Evolutionary conservation across 2,888 invertebrate genomes (phyloP).

Genomic region (Desoria tigrina): DNA sequence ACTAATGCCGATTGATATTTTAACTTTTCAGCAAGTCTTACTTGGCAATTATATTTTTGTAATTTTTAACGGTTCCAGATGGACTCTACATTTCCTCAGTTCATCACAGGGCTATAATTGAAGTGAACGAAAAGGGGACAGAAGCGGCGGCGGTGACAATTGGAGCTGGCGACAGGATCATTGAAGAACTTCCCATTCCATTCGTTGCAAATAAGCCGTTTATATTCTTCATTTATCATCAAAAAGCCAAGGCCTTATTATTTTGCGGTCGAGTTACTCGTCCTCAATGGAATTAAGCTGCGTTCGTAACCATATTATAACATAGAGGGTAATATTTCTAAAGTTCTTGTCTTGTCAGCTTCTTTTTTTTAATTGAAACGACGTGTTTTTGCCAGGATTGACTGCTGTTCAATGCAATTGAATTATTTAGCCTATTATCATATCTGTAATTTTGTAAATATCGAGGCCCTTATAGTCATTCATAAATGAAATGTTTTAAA

Average conservation of each 20-base stretch:
- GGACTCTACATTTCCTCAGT: constrained; percentile 54
- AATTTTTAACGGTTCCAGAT: constrained; percentile 16
- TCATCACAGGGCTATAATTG: constrained; percentile 57
- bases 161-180: constrained; percentile 59
- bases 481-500: no score
- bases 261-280: constrained; percentile 71
- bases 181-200: constrained; percentile 46
- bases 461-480: no score
- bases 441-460: no score
- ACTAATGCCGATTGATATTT: no score
- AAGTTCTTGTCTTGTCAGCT: no score
- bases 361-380: no score
- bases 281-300: constrained; percentile 57
- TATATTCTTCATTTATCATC: constrained; percentile 72
- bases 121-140: constrained; percentile 57
- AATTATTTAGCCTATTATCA: no score
- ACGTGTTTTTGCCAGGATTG: no score
- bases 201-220: constrained; percentile 70
- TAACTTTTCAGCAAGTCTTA: not conserved
- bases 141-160: constrained; percentile 73
- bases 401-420: no score
- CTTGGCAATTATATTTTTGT: not conserved
- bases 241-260: constrained; percentile 66
- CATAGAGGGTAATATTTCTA: no score
- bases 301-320: no score